These are phyloP conservation scores for Athene noctua DNA, from an alignment of 2,113 vertebrate species.

Conservation along the genomic window DNA sequence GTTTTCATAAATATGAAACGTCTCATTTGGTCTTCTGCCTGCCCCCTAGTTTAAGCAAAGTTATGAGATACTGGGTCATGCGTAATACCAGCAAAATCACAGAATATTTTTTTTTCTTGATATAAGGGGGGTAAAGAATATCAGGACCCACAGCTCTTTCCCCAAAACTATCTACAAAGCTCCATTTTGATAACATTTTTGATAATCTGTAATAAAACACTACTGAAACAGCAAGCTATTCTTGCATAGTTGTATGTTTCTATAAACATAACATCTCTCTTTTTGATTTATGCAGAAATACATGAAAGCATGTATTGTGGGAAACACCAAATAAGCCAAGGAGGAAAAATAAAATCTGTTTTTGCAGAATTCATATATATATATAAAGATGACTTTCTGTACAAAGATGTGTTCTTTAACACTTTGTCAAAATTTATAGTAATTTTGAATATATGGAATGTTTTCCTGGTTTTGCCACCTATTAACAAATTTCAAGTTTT, in stretches of 20 bases:
- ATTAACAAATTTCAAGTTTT: not conserved
- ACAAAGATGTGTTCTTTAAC: not conserved
- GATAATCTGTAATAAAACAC: not conserved
- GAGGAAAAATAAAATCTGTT: not conserved
- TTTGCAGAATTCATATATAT: not conserved
- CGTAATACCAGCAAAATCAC: not conserved
- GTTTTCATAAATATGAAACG: not conserved
- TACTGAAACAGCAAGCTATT: not conserved
- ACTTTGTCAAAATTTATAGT: not conserved
- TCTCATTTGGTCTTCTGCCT: not conserved
- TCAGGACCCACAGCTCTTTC: not conserved
- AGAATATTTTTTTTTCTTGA: not conserved
- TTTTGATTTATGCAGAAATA: not conserved
- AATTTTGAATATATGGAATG: not conserved
- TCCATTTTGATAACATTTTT: not conserved
- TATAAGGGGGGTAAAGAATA: rapidly evolving
- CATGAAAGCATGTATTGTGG: not conserved
- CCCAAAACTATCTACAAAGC: not conserved
- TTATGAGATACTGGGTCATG: not conserved
- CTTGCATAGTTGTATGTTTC: not conserved
- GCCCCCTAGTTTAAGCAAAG: not conserved
- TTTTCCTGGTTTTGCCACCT: not conserved
- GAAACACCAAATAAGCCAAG: not conserved
- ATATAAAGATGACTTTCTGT: not conserved
- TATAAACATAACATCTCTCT: not conserved